Evolutionary conservation across 2,888 invertebrate genomes (phyloP), one percentile per base, ranked within the genome.

Genomic region (Mayetiola destructor): DNA sequence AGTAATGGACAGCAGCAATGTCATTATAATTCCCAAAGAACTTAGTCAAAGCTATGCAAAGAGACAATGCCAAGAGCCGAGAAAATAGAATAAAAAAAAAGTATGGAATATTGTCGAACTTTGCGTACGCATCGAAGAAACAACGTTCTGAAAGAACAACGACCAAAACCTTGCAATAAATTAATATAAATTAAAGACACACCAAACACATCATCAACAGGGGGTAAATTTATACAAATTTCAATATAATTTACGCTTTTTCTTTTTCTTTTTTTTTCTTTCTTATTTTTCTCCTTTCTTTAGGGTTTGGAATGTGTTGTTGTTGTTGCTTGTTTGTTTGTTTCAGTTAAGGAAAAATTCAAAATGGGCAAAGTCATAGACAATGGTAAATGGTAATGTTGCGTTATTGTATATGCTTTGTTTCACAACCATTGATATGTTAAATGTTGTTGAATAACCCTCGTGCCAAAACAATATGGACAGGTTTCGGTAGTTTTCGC

Each of bases 161-260:
- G 32, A 32, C 53, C 16, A 53, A 30, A n/a, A 53, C 18, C 55
- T 36, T 37, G 55, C 37, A 55, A 55, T 55, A 55, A 55, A 55
- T 55, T 55, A 55, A 55, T 55, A 55, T 55, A 55, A 55, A 55
- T 55, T 55, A 55, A 55, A 55, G 55, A 36, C 36, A 9, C 9
- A 55, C 48, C 48, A 40, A 40, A 21, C 20, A 40, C 48, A 52
- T 42, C 21, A 42, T 52, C 54, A 52, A 29, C 53, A 55, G 55
- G 55, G 55, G 55, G 55, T 55, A 55, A 55, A 55, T 55, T 53
- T 55, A 55, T 37, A 55, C 37, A 55, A 55, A 55, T 55, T 35
- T 36, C 37, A 27, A 37, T 37, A 55, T 55, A 55, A 55, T 55
- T 55, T 55, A 55, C 55, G 55, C 27, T 53, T 55, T 53, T 55